Conservation (phyloP, 2,888 invertebrate species). For the Odontocolon sp. region DNA sequence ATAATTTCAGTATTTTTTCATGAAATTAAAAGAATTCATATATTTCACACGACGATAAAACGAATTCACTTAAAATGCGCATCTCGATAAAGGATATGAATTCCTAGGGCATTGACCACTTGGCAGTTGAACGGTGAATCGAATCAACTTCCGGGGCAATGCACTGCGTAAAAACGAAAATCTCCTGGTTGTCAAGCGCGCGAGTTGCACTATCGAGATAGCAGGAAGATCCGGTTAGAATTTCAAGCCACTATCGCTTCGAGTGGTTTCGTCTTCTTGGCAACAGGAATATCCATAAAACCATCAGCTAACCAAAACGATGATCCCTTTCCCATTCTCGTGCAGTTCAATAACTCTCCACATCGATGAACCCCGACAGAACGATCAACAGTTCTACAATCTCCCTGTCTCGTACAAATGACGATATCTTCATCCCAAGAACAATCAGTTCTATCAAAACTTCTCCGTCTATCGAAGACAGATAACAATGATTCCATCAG, state of each 20-base stretch:
- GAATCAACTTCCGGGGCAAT: neutral
- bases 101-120: conserved; percentile 7
- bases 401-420: too few relatives aligned
- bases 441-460: neutral
- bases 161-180: neutral
- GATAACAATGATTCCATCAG: conserved; percentile 13
- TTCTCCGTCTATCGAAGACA: neutral
- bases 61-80: neutral
- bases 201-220: neutral
- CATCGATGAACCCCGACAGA: too few relatives aligned
- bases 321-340: neutral
- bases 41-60: too few relatives aligned
- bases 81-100: conserved; percentile 9
- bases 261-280: neutral
- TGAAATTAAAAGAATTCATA: too few relatives aligned
- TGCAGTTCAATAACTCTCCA: neutral
- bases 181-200: neutral
- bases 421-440: conserved; percentile 12
- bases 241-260: neutral
- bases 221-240: too few relatives aligned
- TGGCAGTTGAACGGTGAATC: neutral
- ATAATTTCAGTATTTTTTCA: neutral
- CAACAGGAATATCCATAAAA: neutral
- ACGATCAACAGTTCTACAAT: neutral
- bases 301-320: neutral